Conservation (phyloP, 2,888 invertebrate species). For the Chaitophorus viminalis region DNA sequence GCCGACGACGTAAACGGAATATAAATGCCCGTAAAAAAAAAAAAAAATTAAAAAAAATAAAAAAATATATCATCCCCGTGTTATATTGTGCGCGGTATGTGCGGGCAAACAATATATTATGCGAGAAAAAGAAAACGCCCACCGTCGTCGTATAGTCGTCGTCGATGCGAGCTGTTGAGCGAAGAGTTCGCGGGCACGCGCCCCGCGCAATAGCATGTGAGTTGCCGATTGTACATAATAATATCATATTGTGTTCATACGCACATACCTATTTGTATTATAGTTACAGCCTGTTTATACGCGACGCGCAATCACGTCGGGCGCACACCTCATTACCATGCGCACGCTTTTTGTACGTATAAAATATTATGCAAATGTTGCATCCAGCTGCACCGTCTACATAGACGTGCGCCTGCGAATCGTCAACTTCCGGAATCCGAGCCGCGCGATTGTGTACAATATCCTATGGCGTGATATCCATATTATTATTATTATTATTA, state of each 20-base stretch:
- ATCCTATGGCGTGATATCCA: too few species aligned
- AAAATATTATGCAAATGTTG: neutral
- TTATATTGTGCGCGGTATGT: too few species aligned
- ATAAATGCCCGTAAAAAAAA: slow-evolving; percentile 20
- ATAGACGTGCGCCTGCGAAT: neutral
- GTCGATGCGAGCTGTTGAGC: slow-evolving; percentile 13
- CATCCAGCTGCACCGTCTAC: neutral
- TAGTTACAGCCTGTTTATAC: too few species aligned
- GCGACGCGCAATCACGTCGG: neutral
- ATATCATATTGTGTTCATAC: too few species aligned
- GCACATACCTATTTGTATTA: too few species aligned
- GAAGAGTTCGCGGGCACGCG: slow-evolving; percentile 54
- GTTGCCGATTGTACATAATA: too few species aligned
- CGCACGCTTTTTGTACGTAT: neutral
- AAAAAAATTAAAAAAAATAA: too few species aligned
- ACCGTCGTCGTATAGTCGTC: slow-evolving; percentile 29
- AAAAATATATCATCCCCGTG: too few species aligned
- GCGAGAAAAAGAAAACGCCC: slow-evolving; percentile 35
- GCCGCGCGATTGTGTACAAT: too few species aligned
- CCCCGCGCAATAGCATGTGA: too few species aligned
- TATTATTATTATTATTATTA: too few species aligned
- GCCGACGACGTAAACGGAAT: slow-evolving; percentile 4
- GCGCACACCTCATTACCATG: neutral
- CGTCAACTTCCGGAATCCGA: slow-evolving; percentile 36
- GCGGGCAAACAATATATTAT: too few species aligned